Base-by-base conservation (phyloP, 2,113 vertebrate genomes). In the Semnopithecus entellus region DNA sequence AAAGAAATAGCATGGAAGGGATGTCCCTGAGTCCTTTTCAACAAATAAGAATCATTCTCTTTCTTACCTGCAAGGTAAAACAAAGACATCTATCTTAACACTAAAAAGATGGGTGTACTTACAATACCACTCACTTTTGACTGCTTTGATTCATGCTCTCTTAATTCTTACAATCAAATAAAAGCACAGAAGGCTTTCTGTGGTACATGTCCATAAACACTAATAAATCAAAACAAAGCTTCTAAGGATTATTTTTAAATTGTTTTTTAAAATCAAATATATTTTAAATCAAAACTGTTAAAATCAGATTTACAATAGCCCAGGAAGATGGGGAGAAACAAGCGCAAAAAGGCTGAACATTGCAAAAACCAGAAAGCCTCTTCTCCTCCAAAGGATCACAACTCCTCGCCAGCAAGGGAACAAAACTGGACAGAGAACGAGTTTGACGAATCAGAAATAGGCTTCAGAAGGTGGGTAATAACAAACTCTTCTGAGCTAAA, bases 131-230 rank as follows among this genome's bases (percentile, higher is more conserved):
- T n/a, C 16, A 84, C 40, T 59, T 40, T 50, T 55, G 59, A 57
- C 13, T 11, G 40, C 48, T 59, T n/a, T 84, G 61, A 78, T 50
- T 78, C 27, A 35, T 40, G 32, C n/a, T 66, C 72, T 73, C 55
- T 78, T 57, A 93, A 89, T 68, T 84, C 86, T 96, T 70, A n/a
- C 10, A 57, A 57, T 38, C 55, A 95, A 95, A 88, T 45, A 94
- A 82, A 55, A 48, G 48, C 40, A 96, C 14, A 70, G 50, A 76
- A 52, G 45, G n/a, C 64, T 27, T 38, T 82, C 82, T 40, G 4
- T 40, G 83, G 59, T 8, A 84, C 0, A 78, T 40, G 23, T 38
- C 38, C 45, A 25, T 55, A 66, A 75, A 82, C 75, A 84, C 35
- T 78, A 73, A 93, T 50, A 84, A 89, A 78, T 8, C 90, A 93